Base-by-base conservation (phyloP, 2,113 vertebrate species). In the Phyllostomus discolor region DNA sequence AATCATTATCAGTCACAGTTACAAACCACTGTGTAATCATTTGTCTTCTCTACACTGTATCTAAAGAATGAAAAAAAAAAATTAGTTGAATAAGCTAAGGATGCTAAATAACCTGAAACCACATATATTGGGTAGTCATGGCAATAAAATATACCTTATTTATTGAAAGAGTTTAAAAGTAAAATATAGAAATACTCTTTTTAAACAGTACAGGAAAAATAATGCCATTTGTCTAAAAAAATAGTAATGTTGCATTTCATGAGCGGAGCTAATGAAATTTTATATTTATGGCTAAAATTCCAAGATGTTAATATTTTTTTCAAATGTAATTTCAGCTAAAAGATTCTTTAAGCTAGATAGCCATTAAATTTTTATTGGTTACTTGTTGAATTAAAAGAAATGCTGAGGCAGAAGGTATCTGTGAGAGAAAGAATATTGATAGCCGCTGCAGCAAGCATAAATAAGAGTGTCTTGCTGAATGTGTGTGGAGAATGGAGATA, bases 1-100 rank as follows among this genome's bases (percentile, higher is more conserved):
- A 98, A 89, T 97, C 83, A 97, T 54, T 87, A 80, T 94, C 95
- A 90, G 87, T 96, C 95, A 98, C 85, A 79, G 73, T 48, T 80
- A 72, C 78, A 76, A 91, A 31, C 19, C 52, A 73, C 1, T 50
- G 14, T 70, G 19, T 85, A 93, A 88, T 95, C 97, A 81, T 64
- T 46, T 94, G 43, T 84, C 5, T 96, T 22, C 59, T 64, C 50
- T 1, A 22, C 31, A 97, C 67, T 91, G 52, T 67, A 31, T 0
- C 1, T 88, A 86, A 70, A 84, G 50, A 57, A 95, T 85, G n/a
- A 54, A 95, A 91, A 46, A 22, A 82, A 96, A 69, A 15, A 83
- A 70, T 4, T 72, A 76, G 48, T 95, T 84, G 89, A 4, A 81
- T 4, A 48, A 33, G 26, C 41, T 86, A n/a, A 84, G 28, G n/a